These are phyloP conservation scores for Leuciscus idus DNA, from an alignment of 2,113 vertebrate genomes.

Conservation along the genomic window DNA sequence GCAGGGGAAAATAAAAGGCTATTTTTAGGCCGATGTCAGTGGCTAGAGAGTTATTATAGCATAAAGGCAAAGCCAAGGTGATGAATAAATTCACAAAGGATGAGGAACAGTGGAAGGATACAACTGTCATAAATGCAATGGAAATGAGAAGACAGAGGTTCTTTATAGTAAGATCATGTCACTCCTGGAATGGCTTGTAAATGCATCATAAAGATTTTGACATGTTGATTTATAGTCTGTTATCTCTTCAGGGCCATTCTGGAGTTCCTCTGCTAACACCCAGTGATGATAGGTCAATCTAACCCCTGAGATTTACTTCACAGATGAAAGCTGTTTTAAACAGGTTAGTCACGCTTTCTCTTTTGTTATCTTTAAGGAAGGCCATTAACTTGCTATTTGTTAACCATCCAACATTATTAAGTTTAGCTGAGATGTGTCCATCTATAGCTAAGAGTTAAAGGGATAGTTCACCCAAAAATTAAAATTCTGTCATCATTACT, in stretches of 20 bases:
- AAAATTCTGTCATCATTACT: no score
- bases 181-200: slow-evolving; percentile 48
- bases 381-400: background rate
- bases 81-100: slow-evolving; percentile 63
- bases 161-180: slow-evolving; percentile 11
- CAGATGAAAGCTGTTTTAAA: background rate
- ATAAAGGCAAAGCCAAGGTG: slow-evolving; percentile 55
- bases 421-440: no score
- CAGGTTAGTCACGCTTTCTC: background rate
- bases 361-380: background rate
- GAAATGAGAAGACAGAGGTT: slow-evolving; percentile 41
- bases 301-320: background rate
- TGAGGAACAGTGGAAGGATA: background rate
- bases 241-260: slow-evolving; percentile 52
- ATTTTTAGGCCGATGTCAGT: slow-evolving; percentile 73
- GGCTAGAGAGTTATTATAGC: slow-evolving; percentile 63
- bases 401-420: no score
- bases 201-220: slow-evolving; percentile 1
- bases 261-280: slow-evolving; percentile 20
- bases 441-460: background rate
- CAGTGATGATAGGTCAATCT: background rate
- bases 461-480: no score
- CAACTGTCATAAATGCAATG: slow-evolving; percentile 48
- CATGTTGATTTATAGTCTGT: slow-evolving; percentile 56
- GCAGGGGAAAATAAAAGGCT: slow-evolving; percentile 66